Evolutionary conservation across 2,888 invertebrate species (phyloP).

Genomic region (Diachrysia chrysitis): DNA sequence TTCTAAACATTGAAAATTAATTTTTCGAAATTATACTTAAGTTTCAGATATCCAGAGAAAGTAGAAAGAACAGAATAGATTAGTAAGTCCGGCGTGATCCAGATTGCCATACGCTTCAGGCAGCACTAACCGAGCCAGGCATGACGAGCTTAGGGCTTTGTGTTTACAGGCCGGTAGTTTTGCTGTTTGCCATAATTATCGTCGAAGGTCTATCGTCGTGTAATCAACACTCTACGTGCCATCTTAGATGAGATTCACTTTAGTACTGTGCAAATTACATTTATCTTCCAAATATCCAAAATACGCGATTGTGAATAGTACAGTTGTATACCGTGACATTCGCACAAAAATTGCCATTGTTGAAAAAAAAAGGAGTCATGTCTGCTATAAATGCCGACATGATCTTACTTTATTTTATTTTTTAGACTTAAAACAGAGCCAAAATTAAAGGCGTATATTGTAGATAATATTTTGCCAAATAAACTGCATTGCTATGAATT

Average conservation of each 20-base stretch:
- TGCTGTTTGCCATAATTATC: slow-evolving; percentile 58
- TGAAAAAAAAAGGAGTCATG: slow-evolving; percentile 19
- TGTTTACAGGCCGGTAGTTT: slow-evolving; percentile 60
- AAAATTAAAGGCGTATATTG: slow-evolving; percentile 48
- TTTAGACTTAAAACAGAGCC: slow-evolving; percentile 44
- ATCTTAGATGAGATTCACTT: slow-evolving; percentile 58
- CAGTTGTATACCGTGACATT: not conserved
- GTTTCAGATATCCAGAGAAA: not conserved
- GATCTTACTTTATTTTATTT: slow-evolving; percentile 35
- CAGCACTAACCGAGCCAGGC: slow-evolving; percentile 43
- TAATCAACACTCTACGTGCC: slow-evolving; percentile 48
- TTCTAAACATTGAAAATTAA: not conserved
- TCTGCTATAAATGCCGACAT: not conserved
- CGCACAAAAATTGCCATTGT: not conserved
- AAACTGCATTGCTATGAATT: slow-evolving; percentile 65
- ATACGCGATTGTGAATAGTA: slow-evolving; percentile 25
- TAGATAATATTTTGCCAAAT: slow-evolving; percentile 61
- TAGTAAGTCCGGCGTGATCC: slow-evolving; percentile 11
- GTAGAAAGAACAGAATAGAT: not conserved
- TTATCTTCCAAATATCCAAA: slow-evolving; percentile 16
- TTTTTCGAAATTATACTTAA: not conserved
- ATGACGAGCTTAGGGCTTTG: slow-evolving; percentile 58
- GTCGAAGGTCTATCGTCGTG: slow-evolving; percentile 43
- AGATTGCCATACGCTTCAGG: slow-evolving; percentile 36
- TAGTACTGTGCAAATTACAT: slow-evolving; percentile 37